Evolutionary conservation across 2,797 vertebrate species (phyloP), one percentile per base, ranked within the genome.

Genomic region (Sebastes umbrosus): DNA sequence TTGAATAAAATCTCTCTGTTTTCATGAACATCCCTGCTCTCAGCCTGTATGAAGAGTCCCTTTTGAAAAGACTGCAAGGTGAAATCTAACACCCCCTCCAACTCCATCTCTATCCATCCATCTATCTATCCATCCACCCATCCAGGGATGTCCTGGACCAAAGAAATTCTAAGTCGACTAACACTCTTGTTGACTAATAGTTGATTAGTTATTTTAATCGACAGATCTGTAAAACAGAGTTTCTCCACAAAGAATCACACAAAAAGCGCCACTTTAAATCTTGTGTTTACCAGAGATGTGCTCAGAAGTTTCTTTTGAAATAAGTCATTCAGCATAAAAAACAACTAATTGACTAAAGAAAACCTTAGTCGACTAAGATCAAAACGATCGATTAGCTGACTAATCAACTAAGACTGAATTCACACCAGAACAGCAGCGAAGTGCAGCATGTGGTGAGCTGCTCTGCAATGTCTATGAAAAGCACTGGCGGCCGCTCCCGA

Each of bases 41-140:
- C 81, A 60, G 82, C 57, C 18, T 36, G 73, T 20, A 46, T 92
- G 87, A 90, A 92, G 85, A 86, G 88, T 20, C 32, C 24, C 71
- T 84, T 91, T 79, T 86, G 76, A 88, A 93, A 91, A 87, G 76
- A 67, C 74, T 75, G 78, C 83, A 86, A 90, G 88, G 88, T 90
- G 85, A 93, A 90, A 84, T 87, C 77, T 64, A 86, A 73, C 58
- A 9, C 85, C 69, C 59, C 63, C 86, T 34, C 68, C 57, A 32
- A 67, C 80, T 67, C 69, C 43, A 29, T 8, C 34, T 59, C 36
- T 12, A 34, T 39, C 39, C 39, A 46, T 46, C 2, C 22, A 52
- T 52, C 20, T n/a, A 20, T 52, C 50, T n/a, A 52, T 52, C 43
- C 43, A 46, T 46, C 43, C 14, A 46, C 43, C 43, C 43, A 18